A percentile compares a stretch with the other conserved stretches of the same genome.
Evolutionary conservation across 2,888 invertebrate species (phyloP).

Genomic region (Bimastos eiseni): DNA sequence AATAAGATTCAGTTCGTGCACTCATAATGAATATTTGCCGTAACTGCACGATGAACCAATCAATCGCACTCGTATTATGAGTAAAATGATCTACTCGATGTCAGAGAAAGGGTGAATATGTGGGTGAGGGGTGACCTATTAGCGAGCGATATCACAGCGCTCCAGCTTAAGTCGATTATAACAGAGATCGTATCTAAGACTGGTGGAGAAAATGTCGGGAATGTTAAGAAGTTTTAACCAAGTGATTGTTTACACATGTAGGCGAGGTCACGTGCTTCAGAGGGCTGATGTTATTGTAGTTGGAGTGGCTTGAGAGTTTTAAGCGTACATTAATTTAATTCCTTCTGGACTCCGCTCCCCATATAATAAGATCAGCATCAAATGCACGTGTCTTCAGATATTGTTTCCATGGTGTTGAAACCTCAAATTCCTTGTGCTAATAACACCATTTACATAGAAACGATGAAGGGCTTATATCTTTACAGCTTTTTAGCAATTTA

Average conservation of each 20-base stretch:
- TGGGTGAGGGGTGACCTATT: not conserved
- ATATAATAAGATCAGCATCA: not conserved
- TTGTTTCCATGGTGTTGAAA: not conserved
- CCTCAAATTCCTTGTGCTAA: not conserved
- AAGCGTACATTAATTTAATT: not conserved
- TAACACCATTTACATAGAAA: not conserved
- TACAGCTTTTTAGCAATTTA: too few relatives aligned
- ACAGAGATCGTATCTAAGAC: not conserved
- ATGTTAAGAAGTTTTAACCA: not conserved
- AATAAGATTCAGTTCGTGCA: too few relatives aligned
- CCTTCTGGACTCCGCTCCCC: not conserved
- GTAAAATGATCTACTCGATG: not conserved
- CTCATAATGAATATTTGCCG: not conserved
- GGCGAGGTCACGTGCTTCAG: not conserved
- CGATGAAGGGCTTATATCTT: not conserved
- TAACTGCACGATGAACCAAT: not conserved
- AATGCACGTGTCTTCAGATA: not conserved
- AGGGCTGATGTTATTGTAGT: not conserved
- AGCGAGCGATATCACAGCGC: not conserved
- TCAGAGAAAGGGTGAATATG: not conserved
- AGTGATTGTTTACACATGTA: not conserved
- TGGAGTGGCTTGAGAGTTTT: not conserved
- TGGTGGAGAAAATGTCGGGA: not conserved
- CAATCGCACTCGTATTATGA: too few relatives aligned
- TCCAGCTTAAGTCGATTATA: not conserved